Evolutionary conservation across 2,797 vertebrate genomes (phyloP), one percentile per base, ranked within the genome.

Genomic region (Myripristis murdjan): DNA sequence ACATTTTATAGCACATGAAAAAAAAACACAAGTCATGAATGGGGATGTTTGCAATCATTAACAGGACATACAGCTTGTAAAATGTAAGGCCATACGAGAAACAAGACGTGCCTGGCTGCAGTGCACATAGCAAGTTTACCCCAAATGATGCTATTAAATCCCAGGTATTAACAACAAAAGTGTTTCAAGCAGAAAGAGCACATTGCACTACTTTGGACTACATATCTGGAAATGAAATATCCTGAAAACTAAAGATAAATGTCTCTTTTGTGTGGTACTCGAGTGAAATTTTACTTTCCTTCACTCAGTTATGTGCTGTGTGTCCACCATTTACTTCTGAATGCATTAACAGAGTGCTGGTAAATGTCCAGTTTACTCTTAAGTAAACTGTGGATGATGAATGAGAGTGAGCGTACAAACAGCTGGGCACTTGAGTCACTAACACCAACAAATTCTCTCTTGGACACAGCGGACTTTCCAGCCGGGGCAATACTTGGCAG

Each of bases 41-140:
- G 18, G 35, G n/a, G 77, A 87, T 75, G 79, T 77, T 78, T 86
- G 74, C 53, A 72, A 84, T 90, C 73, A 78, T 84, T 84, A 86
- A 78, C 35, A n/a, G 79, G 78, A 83, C 76, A 67, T 61, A 62
- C 59, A 64, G 87, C 87, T 90, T 76, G 74, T 90, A 87, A 89
- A 91, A 87, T 72, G 81, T 87, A 92, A 92, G 90, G 92, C 91
- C 89, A 79, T 91, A 77, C 87, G 84, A 87, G 85, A 78, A 81
- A 64, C 28, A 53, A 63, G 55, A 83, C 77, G 82, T 59, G 84
- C 78, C 83, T 88, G 86, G 82, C 76, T 87, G 76, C 71, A 77
- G 81, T 55, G 70, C 81, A 87, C 77, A 54, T 64, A 69, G 79
- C 68, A 79, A 70, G 68, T 80, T 67, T 72, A 70, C 73, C 86